Evolutionary conservation across 2,888 invertebrate genomes (phyloP), one percentile per base, ranked within the genome.

Genomic region (Elysia crispata): DNA sequence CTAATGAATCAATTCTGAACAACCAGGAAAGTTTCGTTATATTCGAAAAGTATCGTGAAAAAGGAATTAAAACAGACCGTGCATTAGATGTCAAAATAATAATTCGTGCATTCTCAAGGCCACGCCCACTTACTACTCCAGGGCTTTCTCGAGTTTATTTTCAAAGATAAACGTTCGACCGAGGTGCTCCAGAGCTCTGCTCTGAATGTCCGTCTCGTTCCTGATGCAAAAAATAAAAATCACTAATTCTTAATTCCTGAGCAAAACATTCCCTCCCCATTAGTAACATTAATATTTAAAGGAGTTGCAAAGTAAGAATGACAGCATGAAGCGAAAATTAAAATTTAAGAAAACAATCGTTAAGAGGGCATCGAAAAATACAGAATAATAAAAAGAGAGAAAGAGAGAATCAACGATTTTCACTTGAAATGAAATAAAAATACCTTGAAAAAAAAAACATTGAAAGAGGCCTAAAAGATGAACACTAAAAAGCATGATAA

Each of bases 161-260:
- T 87, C 88, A 73, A 90, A 82, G 13, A 91, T 91, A 80, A 89
- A 88, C 3, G 89, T 89, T 73, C 90, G 83, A 1, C 91, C 92
- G 1, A 91, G 80, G 78, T 90, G 91, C 74, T 92, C 92, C 64
- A 91, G 82, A 13, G 91, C 91, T 73, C 91, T 83, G 23, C 87
- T 86, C 69, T 85, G 86, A 13, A 87, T 81, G n/a, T 89, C 88
- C 8, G 83, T 76, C 13, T 79, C 72, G 13, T 77, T 78, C 75
- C 87, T 87, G 80, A 23, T n/a, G 28, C 6, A 28, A 66, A 66
- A 66, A 28, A 66, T 28, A 23, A 6, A 66, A 23, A 66, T 25
- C 1, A 66, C 25, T 18, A 66, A 25, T 66, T 66, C 23, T 6
- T 15, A 64, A n/a, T n/a, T n/a, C n/a, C n/a, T n/a, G n/a, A 60